Percentiles rank a stretch among this genome's conserved stretches.
These are phyloP conservation scores for Capitulum mitella DNA, from an alignment of 2,888 invertebrate genomes.

Conservation along the genomic window DNA sequence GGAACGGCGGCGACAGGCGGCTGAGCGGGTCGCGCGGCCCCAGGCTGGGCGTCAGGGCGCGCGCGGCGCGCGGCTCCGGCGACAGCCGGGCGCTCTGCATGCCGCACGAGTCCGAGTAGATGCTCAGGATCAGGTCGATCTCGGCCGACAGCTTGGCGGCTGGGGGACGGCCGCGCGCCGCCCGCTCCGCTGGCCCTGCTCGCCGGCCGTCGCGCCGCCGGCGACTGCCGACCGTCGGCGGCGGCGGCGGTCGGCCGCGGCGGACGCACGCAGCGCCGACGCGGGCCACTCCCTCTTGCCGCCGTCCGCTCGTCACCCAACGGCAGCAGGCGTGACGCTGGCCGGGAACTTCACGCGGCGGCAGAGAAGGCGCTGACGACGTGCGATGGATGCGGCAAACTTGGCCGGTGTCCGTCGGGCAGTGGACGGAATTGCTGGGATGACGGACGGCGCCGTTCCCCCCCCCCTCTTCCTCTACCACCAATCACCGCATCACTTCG, in stretches of 20 bases:
- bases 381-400: too few relatives aligned
- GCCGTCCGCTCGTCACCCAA: background rate
- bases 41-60: background rate
- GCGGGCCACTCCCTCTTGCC: background rate
- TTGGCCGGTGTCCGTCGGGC: too few relatives aligned
- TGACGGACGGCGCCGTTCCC: too few relatives aligned
- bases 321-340: background rate
- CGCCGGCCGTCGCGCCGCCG: background rate
- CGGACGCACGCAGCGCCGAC: background rate
- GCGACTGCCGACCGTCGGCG: background rate
- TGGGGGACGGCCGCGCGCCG: background rate
- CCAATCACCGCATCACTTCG: too few relatives aligned
- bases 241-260: background rate
- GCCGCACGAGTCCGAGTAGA: background rate
- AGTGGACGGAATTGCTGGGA: too few relatives aligned
- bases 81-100: background rate
- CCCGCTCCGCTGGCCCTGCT: background rate
- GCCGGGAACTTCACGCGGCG: too few relatives aligned
- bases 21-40: background rate
- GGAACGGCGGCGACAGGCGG: constrained; percentile 24
- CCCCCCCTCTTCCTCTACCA: too few relatives aligned
- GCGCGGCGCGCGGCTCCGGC: background rate
- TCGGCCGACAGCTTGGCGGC: constrained; percentile 15
- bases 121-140: constrained; percentile 22
- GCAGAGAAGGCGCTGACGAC: too few relatives aligned